phyloP scores from a whole-genome alignment of 2,797 vertebrate genomes.

The Cuculus canorus region DNA sequence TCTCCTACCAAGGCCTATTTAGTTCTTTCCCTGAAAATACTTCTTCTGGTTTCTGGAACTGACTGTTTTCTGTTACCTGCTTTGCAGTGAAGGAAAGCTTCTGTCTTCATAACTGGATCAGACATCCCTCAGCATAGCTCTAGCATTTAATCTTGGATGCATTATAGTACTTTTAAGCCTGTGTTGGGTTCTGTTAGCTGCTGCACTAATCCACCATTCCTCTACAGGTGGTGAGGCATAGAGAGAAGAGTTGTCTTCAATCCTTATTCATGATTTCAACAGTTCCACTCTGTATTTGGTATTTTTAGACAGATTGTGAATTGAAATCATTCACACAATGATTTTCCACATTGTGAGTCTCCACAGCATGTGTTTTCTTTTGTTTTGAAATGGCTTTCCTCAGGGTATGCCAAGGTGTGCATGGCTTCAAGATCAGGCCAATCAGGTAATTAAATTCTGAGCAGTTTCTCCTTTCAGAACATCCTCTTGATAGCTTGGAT shows the following conservation, averaged over 20 bases:
- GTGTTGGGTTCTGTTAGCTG: neutral
- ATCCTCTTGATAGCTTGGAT: neutral
- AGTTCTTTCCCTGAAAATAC: neutral
- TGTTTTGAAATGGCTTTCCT: neutral
- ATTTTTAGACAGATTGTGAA: neutral
- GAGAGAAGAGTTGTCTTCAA: neutral
- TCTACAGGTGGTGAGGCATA: neutral
- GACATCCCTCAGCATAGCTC: neutral
- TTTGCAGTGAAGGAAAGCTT: neutral
- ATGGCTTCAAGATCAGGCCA: neutral
- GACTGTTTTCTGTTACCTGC: neutral
- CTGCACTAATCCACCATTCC: neutral
- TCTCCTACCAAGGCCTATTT: neutral
- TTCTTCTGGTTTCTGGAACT: neutral
- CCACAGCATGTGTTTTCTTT: fast-evolving
- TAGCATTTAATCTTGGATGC: neutral
- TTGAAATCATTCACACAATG: no score
- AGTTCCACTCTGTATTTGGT: neutral
- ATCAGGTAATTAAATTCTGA: neutral
- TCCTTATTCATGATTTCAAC: neutral
- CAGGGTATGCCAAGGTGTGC: neutral
- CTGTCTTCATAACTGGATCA: neutral
- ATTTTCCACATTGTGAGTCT: neutral
- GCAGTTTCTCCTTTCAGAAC: neutral
- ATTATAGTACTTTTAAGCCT: neutral